Conservation (phyloP, 2,888 invertebrate genomes). For the Chouioia cunea region DNA sequence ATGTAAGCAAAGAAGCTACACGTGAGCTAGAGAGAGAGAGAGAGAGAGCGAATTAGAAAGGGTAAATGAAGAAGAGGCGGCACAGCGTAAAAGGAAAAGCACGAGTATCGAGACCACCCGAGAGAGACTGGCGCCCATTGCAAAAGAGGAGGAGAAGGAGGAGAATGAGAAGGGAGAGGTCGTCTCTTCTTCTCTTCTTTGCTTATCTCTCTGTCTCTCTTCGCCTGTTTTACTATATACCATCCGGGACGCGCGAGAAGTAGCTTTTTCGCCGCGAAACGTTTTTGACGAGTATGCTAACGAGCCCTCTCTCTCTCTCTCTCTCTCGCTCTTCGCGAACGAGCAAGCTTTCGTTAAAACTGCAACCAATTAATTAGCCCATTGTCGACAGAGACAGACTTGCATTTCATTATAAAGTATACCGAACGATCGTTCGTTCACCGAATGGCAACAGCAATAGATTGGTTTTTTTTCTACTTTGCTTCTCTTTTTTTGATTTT, state of each 20-base stretch:
- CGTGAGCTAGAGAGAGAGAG: conserved; percentile 17
- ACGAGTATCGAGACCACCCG: conserved; percentile 62
- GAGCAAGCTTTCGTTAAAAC: too few relatives aligned
- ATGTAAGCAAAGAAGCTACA: too few relatives aligned
- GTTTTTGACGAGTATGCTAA: not conserved
- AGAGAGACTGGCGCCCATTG: conserved; percentile 63
- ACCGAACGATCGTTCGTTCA: too few relatives aligned
- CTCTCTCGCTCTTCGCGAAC: conserved; percentile 40
- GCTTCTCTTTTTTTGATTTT: too few relatives aligned
- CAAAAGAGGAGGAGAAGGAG: conserved; percentile 65
- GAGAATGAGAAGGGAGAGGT: conserved; percentile 65
- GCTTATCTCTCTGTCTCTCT: conserved; percentile 42
- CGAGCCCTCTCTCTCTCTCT: conserved; percentile 43
- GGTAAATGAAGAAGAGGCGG: conserved; percentile 45
- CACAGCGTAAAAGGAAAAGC: conserved; percentile 41
- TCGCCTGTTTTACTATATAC: conserved; percentile 4
- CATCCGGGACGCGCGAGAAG: too few relatives aligned
- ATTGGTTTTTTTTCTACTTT: too few relatives aligned
- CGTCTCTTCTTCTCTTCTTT: conserved; percentile 61
- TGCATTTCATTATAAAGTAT: not conserved
- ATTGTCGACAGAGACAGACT: not conserved
- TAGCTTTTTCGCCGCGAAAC: too few relatives aligned
- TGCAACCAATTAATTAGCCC: conserved; percentile 11
- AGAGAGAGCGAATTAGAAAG: conserved; percentile 42
- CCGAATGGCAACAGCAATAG: too few relatives aligned